Evolutionary conservation across 1,140 invertebrate genomes (phyloP).

Genomic region (Drosophila punjabiensis): DNA sequence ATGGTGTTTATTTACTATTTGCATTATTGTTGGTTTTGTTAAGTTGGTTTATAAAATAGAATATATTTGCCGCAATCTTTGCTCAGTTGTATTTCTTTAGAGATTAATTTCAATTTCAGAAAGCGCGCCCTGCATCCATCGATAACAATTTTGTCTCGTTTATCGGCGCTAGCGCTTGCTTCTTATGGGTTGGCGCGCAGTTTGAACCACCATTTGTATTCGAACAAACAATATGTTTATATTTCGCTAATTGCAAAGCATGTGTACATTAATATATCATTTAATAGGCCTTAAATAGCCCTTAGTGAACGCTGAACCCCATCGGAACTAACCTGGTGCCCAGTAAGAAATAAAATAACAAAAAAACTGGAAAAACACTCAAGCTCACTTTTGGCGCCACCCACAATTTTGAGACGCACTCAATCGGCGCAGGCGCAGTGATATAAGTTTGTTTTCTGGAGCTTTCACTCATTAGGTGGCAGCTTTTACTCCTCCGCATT

Average conservation of each 20-base stretch:
- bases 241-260: neutral
- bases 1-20: neutral
- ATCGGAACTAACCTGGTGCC: neutral
- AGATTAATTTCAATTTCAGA: neutral
- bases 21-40: neutral
- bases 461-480: conserved; percentile 57
- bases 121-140: neutral
- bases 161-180: neutral
- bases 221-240: no score
- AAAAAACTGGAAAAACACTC: conserved; percentile 11
- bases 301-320: neutral
- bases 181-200: neutral
- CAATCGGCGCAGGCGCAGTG: conserved; percentile 43
- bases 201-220: neutral
- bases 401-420: conserved; percentile 58
- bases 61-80: neutral
- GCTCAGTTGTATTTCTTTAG: neutral
- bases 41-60: neutral
- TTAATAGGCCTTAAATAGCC: neutral
- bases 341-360: neutral
- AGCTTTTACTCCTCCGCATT: conserved; percentile 51
- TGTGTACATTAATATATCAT: neutral
- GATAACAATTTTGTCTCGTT: neutral
- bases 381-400: conserved; percentile 68
- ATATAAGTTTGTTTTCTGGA: neutral